phyloP scores from a whole-genome alignment of 1,140 invertebrate species.

The Heliconius himera region DNA sequence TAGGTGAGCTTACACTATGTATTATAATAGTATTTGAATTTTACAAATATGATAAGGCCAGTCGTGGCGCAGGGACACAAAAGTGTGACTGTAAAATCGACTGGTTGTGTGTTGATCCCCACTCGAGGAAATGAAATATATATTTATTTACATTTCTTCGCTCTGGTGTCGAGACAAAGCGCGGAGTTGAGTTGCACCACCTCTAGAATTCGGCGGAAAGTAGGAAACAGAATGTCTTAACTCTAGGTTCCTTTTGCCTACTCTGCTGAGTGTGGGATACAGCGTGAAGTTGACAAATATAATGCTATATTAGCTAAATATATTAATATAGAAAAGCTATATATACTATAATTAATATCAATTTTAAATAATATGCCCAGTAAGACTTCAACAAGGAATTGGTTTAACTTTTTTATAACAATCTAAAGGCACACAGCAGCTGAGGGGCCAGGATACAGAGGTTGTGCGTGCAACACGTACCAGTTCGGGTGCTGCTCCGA shows the following conservation, averaged over 20 bases:
- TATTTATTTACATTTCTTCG: too few species aligned
- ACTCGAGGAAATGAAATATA: background rate
- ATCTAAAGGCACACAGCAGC: conserved; percentile 83
- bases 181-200: too few species aligned
- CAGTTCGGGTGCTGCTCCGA: conserved; percentile 97
- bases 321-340: background rate
- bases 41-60: background rate
- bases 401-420: background rate
- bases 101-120: too few species aligned
- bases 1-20: conserved; percentile 64
- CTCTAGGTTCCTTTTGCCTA: too few species aligned
- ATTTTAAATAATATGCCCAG: background rate
- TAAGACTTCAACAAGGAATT: background rate
- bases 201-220: too few species aligned
- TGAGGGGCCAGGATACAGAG: conserved; percentile 87
- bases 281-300: too few species aligned
- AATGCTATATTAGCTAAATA: background rate
- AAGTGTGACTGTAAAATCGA: too few species aligned
- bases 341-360: background rate
- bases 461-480: conserved; percentile 92
- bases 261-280: too few species aligned
- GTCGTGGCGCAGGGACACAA: too few species aligned
- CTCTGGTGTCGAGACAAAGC: too few species aligned
- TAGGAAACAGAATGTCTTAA: too few species aligned
- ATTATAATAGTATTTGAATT: background rate